Evolutionary conservation across 2,888 invertebrate species (phyloP), one percentile per base, ranked within the genome.

Genomic region (Oeneis ivallda): DNA sequence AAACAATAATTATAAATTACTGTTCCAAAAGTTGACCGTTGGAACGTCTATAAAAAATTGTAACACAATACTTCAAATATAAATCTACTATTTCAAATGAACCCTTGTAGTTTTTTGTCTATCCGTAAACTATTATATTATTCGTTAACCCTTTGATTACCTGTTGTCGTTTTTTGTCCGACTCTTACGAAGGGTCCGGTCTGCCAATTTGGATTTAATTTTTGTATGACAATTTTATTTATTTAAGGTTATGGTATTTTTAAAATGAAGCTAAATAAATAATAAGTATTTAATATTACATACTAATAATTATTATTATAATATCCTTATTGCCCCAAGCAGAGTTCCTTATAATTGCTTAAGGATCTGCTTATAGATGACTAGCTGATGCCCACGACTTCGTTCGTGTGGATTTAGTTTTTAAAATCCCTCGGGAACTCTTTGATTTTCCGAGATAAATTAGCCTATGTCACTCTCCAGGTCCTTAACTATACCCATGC

Each of bases 101-200:
- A 83, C 87, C 88, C 87, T 84, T 82, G 61, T 64, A 76, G 58
- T 63, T 84, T 85, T 86, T 84, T 81, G 79, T 82, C 80, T 82
- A 71, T 76, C 78, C 76, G 68, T 71, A 68, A 75, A 75, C 79
- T 82, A 80, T 85, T 83, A 81, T 82, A 80, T 85, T 83, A 81
- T 82, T 80, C 79, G 82, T 61, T 64, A 87, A 87, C 90, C 91
- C 90, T 87, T 86, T 80, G 80, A 81, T 85, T 89, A 89, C 90
- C 90, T 90, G 90, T 83, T 82, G 80, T 83, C 80, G 83, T 81
- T 78, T 75, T 62, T 62, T 54, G 32, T 45, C 53, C 53, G 41
- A 45, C n/a, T 2, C 41, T 69, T 75, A 43, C 26, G 52, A 57
- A 67, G 67, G 69, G 69, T 70, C 67, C 63, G 61, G 47, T 50